A percentile compares a stretch with the other conserved stretches of the same genome.
Evolutionary conservation across 2,797 vertebrate genomes (phyloP).

Genomic region (Tolypeutes matacus): DNA sequence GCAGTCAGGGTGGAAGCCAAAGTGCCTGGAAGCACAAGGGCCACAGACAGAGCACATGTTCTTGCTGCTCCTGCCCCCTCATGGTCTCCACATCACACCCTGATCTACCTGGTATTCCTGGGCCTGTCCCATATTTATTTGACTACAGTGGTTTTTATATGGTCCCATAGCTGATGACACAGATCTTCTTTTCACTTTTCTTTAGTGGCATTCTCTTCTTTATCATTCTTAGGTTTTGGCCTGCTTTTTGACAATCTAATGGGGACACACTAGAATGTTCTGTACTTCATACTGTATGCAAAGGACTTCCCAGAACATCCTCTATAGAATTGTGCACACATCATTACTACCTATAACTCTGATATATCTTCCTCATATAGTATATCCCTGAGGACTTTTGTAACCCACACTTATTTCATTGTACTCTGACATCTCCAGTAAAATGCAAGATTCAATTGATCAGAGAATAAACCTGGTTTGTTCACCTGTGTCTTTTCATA

Average conservation of each 20-base stretch:
- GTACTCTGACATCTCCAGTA: not conserved
- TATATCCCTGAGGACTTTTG: not conserved
- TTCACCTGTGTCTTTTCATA: not conserved
- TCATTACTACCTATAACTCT: not conserved
- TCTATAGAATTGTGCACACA: not conserved
- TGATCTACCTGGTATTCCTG: no score
- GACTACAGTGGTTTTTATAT: no score
- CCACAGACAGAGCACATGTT: accelerated
- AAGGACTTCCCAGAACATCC: accelerated
- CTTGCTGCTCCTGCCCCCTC: no score
- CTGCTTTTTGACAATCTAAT: not conserved
- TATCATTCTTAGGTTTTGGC: not conserved
- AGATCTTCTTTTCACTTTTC: not conserved
- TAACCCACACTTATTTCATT: not conserved
- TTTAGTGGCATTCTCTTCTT: not conserved
- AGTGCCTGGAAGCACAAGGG: not conserved
- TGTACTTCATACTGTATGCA: not conserved
- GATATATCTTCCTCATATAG: no score
- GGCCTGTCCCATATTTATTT: no score
- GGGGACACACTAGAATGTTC: no score
- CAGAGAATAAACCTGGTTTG: not conserved
- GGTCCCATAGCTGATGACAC: no score
- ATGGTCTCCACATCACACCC: not conserved
- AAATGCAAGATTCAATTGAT: not conserved
- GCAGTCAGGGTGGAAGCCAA: accelerated